These are phyloP conservation scores for Chamaetylas fuelleborni DNA, from an alignment of 2,113 vertebrate species.

Conservation along the genomic window DNA sequence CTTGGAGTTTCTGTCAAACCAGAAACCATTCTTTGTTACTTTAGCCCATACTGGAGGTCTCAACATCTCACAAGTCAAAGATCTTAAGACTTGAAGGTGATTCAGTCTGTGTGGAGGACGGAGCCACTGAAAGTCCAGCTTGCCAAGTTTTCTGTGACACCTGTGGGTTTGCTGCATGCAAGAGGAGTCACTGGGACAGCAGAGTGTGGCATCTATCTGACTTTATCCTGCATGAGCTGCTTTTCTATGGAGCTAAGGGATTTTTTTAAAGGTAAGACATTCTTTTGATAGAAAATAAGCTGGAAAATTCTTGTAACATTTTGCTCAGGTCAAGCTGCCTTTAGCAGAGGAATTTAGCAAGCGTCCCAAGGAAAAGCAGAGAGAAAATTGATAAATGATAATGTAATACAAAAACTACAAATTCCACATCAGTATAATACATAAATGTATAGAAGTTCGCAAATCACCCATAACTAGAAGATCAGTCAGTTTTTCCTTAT, in stretches of 20 bases:
- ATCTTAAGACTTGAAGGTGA: neutral
- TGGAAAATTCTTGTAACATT: neutral
- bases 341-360: neutral
- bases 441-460: neutral
- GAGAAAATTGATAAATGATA: neutral
- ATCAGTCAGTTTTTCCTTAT: neutral
- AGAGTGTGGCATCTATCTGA: neutral
- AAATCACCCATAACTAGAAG: neutral
- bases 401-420: neutral
- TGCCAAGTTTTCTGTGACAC: neutral
- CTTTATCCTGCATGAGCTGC: neutral
- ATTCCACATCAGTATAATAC: neutral
- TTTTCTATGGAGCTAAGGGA: neutral
- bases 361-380: neutral
- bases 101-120: rapidly evolving
- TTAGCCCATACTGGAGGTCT: neutral
- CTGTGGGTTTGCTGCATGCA: rapidly evolving
- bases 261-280: neutral
- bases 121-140: neutral
- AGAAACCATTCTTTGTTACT: neutral
- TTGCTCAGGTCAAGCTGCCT: neutral
- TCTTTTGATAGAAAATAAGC: neutral
- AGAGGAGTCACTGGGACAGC: neutral
- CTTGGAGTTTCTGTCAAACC: neutral
- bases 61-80: neutral